Percentiles rank a stretch among this genome's conserved stretches.
Conservation (phyloP, 2,113 vertebrate species). For the Mesitornis unicolor region DNA sequence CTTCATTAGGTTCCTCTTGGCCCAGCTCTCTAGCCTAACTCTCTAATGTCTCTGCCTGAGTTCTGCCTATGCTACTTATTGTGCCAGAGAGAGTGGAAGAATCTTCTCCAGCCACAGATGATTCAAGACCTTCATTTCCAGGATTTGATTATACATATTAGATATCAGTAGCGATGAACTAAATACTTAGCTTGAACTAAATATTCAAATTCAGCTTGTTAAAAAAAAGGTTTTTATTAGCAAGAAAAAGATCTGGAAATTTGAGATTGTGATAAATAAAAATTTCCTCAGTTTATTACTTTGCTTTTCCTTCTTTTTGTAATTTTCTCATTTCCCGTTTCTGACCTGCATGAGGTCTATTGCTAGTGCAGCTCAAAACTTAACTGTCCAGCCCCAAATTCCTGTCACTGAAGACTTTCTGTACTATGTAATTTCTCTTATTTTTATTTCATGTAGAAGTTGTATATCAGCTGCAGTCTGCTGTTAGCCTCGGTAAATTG, state of each 20-base stretch:
- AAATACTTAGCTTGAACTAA: background rate
- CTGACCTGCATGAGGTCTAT: background rate
- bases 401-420: background rate
- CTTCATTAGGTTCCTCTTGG: too few species aligned
- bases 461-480: background rate
- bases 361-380: background rate
- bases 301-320: background rate
- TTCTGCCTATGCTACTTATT: background rate
- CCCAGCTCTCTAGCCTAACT: too few species aligned
- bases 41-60: background rate
- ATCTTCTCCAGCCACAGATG: background rate
- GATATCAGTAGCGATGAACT: background rate
- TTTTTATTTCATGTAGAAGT: slow-evolving; percentile 10
- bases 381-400: background rate
- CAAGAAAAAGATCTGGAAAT: background rate
- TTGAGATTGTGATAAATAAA: background rate
- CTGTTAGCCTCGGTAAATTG: slow-evolving; percentile 16
- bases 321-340: background rate
- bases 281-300: background rate
- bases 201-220: background rate
- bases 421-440: background rate
- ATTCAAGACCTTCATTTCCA: background rate
- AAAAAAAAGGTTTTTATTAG: background rate
- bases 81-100: background rate
- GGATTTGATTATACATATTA: background rate